Base-by-base conservation (phyloP, 2,888 invertebrate species). In the Argyresthia goedartella region DNA sequence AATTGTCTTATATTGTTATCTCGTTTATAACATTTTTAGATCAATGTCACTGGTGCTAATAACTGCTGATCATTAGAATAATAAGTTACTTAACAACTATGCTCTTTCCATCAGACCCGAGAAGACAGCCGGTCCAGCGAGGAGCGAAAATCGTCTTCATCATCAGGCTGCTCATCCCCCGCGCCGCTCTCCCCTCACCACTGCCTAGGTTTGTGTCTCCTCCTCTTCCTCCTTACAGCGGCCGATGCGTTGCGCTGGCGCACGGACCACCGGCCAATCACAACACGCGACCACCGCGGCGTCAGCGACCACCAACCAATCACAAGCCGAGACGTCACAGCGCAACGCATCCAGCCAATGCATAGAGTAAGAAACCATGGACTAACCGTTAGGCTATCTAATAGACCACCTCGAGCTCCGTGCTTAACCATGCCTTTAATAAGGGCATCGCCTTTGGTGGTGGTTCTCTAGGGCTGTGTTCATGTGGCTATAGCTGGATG, bases 191-290 rank as follows among this genome's bases (percentile, higher is more conserved):
- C 81, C 10, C 71, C 78, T 3, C 79, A 76, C 62, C 72, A 67
- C 59, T 87, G 87, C 69, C 64, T 87, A 87, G 87, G 87, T 87
- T 87, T 87, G 87, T 87, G 81, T 63, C 70, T 86, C 57, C 69
- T 85, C 58, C 67, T 86, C 63, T 64, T 87, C 66, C 63, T 81
- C 60, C 64, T 81, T 60, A 71, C 71, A 54, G 63, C 63, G 66
- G 72, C 69, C 65, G 71, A 73, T 56, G 67, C 71, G 65, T 67
- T 71, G 57, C 57, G 57, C 47, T 44, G 25, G 25, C 25, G 25
- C 25, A 25, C n/a, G n/a, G n/a, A 25, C 25, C 25, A 25, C 14
- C 48, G 36, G 14, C 46, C 46, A 46, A 34, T 14, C 51, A 33
- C 36, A 14, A 25, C 25, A 25, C 25, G 25, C 25, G 36, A 14